Base-by-base conservation (phyloP, 2,797 vertebrate species). In the Bradypodion pumilum region DNA sequence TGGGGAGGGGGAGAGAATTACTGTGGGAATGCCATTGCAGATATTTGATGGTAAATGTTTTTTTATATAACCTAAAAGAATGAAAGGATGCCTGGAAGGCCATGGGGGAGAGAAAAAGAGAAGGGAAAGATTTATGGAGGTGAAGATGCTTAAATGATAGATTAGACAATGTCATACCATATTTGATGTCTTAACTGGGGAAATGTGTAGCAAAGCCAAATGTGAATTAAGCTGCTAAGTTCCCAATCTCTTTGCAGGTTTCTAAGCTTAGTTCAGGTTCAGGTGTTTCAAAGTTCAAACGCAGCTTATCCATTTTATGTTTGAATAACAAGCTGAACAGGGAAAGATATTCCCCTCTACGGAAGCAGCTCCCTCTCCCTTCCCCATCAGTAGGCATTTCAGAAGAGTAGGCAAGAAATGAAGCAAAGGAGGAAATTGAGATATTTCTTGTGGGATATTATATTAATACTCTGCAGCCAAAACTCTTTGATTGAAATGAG, bases 131-230 rank as follows among this genome's bases (percentile, higher is more conserved):
- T 83, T 42, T 77, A 85, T 89, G 81, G 81, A 44, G 85, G 68
- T 5, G 88, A 91, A 86, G 90, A 89, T 90, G 83, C 83, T 91
- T 91, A 59, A 79, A 84, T 93, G 90, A 94, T 87, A 93, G 92
- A 93, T 90, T 91, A 87, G 40, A 23, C 84, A 77, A 86, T 94
- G 92, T 91, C 86, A 74, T 85, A 82, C 9, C 81, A 49, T 76
- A 76, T 90, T 91, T 94, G 93, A 93, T 86, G 74, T 91, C 91
- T 90, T 91, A 82, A 91, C 92, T 92, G 91, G 88, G 90, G 93
- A 93, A 89, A 88, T 82, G 89, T 42, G 32, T 81, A 75, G 78
- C 59, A 66, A 89, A 93, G 92, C 89, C 89, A 92, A 89, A 86
- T 81, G 56, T 2, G 82, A 93, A 89, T 91, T 92, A 89, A 87